Percentiles rank a stretch among this genome's conserved stretches.
Evolutionary conservation across 2,113 vertebrate species (phyloP).

Genomic region (Chunga burmeisteri): DNA sequence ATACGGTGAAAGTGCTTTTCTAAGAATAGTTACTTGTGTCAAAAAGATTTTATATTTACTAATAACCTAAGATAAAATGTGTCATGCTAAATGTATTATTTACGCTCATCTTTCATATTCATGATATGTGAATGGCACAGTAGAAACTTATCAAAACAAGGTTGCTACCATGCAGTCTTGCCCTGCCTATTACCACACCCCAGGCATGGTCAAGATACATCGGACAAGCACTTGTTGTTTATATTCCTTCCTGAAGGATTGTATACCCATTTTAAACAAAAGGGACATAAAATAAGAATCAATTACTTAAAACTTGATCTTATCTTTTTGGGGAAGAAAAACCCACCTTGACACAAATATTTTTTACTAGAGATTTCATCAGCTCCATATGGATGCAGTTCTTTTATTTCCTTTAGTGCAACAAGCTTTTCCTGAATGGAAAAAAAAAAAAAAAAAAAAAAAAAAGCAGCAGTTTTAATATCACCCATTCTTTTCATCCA

Average conservation of each 20-base stretch:
- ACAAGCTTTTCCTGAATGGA: constrained; percentile 70
- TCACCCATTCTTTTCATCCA: neutral
- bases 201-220: neutral
- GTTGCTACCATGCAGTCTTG: neutral
- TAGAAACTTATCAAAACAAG: neutral
- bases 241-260: neutral
- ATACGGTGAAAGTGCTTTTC: neutral
- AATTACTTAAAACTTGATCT: neutral
- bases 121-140: neutral
- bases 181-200: neutral
- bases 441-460: neutral
- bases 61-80: neutral
- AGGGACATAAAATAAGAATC: neutral
- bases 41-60: neutral
- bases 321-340: neutral
- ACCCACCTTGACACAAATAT: neutral
- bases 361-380: neutral
- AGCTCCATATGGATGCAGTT: constrained; percentile 10
- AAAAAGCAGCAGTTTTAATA: neutral
- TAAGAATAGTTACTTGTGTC: neutral
- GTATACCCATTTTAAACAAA: neutral
- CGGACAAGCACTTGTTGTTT: neutral
- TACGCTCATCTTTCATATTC: neutral
- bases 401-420: constrained; percentile 63
- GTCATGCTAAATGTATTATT: neutral